phyloP scores from a whole-genome alignment of 2,113 vertebrate species.

The Clarias batrachus region DNA sequence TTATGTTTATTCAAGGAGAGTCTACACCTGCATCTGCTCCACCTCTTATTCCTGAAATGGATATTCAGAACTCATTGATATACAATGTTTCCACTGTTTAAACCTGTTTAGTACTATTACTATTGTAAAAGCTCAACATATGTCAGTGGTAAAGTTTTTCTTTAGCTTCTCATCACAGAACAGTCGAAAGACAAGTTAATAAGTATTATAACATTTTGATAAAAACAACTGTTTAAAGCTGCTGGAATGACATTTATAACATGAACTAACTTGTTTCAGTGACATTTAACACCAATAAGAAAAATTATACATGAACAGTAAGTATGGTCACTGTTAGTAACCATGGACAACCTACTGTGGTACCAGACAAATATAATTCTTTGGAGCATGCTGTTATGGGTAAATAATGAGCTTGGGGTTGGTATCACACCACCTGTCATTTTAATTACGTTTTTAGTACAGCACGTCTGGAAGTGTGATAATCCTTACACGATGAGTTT shows the following conservation, averaged over 20 bases:
- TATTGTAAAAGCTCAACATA: neutral
- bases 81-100: neutral
- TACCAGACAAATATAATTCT: neutral
- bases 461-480: neutral
- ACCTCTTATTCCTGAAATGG: too few relatives aligned
- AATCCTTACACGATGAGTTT: neutral
- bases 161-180: neutral
- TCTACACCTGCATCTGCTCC: too few relatives aligned
- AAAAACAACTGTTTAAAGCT: neutral
- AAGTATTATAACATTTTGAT: too few relatives aligned
- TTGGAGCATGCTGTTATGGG: neutral
- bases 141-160: neutral
- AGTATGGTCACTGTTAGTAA: neutral
- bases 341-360: neutral
- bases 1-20: too few relatives aligned
- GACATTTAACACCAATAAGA: neutral
- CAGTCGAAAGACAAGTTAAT: neutral
- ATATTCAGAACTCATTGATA: neutral
- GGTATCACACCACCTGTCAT: neutral
- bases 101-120: neutral
- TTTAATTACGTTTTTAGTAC: neutral
- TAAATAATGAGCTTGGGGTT: neutral
- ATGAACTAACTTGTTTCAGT: neutral
- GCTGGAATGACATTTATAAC: neutral
- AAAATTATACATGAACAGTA: neutral